Evolutionary conservation across 2,888 invertebrate genomes (phyloP), one percentile per base, ranked within the genome.

Genomic region (Hipparchia semele): DNA sequence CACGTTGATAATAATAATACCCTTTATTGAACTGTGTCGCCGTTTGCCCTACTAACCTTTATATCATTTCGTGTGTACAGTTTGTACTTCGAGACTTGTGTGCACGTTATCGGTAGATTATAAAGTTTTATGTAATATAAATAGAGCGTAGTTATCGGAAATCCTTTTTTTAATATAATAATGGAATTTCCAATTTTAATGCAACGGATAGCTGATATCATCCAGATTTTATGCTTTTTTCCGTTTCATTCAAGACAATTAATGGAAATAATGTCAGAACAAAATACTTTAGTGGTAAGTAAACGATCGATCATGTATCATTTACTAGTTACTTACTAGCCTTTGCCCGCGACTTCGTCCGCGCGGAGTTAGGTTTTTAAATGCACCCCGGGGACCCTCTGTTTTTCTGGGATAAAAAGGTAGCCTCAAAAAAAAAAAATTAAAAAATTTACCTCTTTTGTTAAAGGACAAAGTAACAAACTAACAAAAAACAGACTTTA

Each of bases 21-120:
- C 77, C 72, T 66, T 73, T 74, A 62, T 53, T 73, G 68, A 71
- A 72, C 70, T 68, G 58, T 82, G 80, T 77, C 80, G 80, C 76
- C 77, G 78, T 81, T 78, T 87, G 85, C 78, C 86, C 89, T 84
- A 88, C 84, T 91, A 83, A 89, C 90, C 89, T 86, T 82, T 82
- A 84, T 87, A 86, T 86, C 84, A 65, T 73, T 74, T 72, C 73
- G 71, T 54, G 66, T 70, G 71, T 51, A 70, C 66, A 74, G 70
- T 49, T 59, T 67, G 65, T 58, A 70, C 70, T 75, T 70, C 58
- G 60, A 71, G 69, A 69, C 70, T 66, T 54, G 33, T 23, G 68
- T 69, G 39, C 70, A 61, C 49, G 61, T 68, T 73, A 75, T 76
- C 75, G 59, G 56, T 33, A 8, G 59, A 13, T 71, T 71, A 77